phyloP scores from a whole-genome alignment of 2,888 invertebrate species.

The Drosophila mimica region DNA sequence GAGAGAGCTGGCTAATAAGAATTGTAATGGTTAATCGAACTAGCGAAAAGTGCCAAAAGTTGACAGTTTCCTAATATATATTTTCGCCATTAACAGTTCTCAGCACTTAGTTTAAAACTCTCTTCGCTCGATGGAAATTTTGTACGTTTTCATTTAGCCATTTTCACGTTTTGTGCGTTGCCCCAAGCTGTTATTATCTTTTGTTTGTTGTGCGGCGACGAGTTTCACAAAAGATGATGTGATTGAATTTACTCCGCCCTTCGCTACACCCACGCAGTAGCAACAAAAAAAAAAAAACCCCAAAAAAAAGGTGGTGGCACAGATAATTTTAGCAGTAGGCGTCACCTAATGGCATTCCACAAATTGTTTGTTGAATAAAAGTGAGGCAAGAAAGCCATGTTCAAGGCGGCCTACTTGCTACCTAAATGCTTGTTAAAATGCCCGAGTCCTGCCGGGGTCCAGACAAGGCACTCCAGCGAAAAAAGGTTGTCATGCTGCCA shows the following conservation, averaged over 20 bases:
- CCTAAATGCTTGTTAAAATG: conserved; percentile 70
- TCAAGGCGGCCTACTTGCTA: conserved; percentile 37
- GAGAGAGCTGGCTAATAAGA: not conserved
- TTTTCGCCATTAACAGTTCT: not conserved
- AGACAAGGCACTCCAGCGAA: conserved; percentile 24
- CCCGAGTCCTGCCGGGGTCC: conserved; percentile 36
- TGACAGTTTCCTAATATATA: not conserved
- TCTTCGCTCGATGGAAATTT: conserved; percentile 23
- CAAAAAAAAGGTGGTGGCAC: conserved; percentile 35
- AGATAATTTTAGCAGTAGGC: conserved; percentile 76
- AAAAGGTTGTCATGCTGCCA: conserved; percentile 78
- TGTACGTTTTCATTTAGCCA: conserved; percentile 39
- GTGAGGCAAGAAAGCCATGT: conserved; percentile 44
- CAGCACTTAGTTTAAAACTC: conserved; percentile 9
- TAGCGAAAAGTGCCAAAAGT: not conserved
- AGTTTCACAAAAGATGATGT: conserved; percentile 72
- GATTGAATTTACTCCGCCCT: conserved; percentile 68
- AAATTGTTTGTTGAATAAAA: conserved; percentile 74
- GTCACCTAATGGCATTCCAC: conserved; percentile 81
- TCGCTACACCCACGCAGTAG: not conserved
- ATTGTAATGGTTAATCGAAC: not conserved
- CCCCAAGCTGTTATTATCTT: conserved; percentile 53
- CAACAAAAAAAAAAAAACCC: not conserved
- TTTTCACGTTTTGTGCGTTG: conserved; percentile 31
- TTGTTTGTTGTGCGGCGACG: conserved; percentile 43